These are phyloP conservation scores for Phalanger gymnotis DNA, from an alignment of 2,797 vertebrate species.

Conservation along the genomic window DNA sequence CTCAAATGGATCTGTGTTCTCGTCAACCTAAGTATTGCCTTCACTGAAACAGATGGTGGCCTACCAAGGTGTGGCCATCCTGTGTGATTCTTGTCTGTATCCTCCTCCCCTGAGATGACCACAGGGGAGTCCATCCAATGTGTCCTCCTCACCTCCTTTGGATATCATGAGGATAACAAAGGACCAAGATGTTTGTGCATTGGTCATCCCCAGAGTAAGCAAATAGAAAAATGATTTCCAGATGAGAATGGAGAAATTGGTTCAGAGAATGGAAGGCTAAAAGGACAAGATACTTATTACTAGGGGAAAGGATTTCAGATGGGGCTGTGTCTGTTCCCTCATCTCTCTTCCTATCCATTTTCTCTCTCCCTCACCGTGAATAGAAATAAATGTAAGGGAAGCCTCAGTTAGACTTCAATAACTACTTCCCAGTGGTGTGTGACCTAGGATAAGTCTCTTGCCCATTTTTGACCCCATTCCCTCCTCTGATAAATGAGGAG, in stretches of 20 bases:
- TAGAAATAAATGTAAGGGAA: background rate
- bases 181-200: background rate
- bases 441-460: background rate
- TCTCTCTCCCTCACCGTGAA: background rate
- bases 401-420: background rate
- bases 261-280: background rate
- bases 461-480: background rate
- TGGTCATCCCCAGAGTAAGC: background rate
- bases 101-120: background rate
- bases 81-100: background rate
- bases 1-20: background rate
- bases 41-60: background rate
- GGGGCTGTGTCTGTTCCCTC: background rate
- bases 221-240: background rate
- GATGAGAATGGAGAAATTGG: background rate
- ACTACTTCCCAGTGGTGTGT: background rate
- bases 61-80: background rate
- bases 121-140: background rate
- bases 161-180: background rate
- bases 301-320: background rate
- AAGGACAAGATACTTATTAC: background rate
- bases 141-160: background rate
- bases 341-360: background rate
- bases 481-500: background rate
- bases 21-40: background rate